Evolutionary conservation across 2,888 invertebrate species (phyloP), one percentile per base, ranked within the genome.

Genomic region (Thumatha senex): DNA sequence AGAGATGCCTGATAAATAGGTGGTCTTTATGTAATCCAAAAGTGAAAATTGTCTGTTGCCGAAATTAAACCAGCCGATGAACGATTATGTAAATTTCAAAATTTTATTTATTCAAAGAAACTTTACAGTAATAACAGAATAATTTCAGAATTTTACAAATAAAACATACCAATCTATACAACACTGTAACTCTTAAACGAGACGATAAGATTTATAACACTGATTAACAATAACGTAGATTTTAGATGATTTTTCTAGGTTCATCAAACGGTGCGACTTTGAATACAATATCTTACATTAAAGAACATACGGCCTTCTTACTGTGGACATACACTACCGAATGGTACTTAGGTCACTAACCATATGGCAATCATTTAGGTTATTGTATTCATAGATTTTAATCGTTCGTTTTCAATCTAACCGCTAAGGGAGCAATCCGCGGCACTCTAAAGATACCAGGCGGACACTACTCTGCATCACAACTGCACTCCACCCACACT

Each of bases 21-120:
- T 46, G n/a, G 39, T 13, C 34, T 18, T 7, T 18, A 33, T 36
- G 5, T 36, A 14, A 39, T 39, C 18, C 18, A n/a, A 4, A 39
- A n/a, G 14, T 13, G 51, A 35, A 29, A 46, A 11, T 24, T 51
- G 40, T 45, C 12, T 53, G 45, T 50, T 46, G 48, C 33, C 18
- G 11, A 63, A 86, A 85, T 84, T 82, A 91, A 90, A 89, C 79
- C 61, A 60, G 74, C 56, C 61, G 68, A 79, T 84, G 84, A 91
- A 91, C 90, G 91, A 89, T 89, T 88, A 90, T 89, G 90, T 86
- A 86, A 86, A 85, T 86, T 84, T 86, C 78, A 89, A 90, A 90
- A 88, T 87, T 88, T 89, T 89, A 89, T 89, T 90, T 86, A 88
- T 85, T 83, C 76, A 89, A 90, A 88, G 89, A 87, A 91, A 91